Evolutionary conservation across 2,888 invertebrate species (phyloP).

Genomic region (Arge pagana): DNA sequence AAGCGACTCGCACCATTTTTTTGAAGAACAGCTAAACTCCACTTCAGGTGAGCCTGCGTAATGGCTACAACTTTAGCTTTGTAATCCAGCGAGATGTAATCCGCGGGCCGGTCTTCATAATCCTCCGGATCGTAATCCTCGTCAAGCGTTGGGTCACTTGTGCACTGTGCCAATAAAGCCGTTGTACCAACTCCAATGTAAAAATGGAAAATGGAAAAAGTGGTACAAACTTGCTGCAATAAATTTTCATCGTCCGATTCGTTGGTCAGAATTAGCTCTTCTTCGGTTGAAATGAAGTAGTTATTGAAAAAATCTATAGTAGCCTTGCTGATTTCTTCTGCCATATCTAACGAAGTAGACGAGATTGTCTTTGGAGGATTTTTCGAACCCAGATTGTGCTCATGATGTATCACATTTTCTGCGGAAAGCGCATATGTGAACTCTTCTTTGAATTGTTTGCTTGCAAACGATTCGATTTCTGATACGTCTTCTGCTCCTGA

Average conservation of each 20-base stretch:
- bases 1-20: conserved; percentile 7
- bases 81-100: conserved; percentile 13
- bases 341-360: not conserved
- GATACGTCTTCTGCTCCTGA: not conserved
- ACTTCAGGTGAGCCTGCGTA: conserved; percentile 20
- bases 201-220: not conserved
- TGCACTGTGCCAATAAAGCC: not conserved
- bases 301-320: not conserved
- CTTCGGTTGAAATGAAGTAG: not conserved
- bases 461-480: too few relatives aligned
- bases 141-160: conserved; percentile 2
- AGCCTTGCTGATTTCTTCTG: not conserved
- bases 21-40: conserved; percentile 16
- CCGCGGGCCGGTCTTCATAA: not conserved
- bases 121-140: not conserved
- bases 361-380: not conserved
- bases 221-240: not conserved
- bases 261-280: not conserved
- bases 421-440: not conserved
- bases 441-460: not conserved
- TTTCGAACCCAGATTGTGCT: not conserved
- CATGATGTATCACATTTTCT: not conserved
- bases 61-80: conserved; percentile 6
- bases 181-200: too few relatives aligned
- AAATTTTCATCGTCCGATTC: not conserved